Evolutionary conservation across 2,797 vertebrate species (phyloP).

Genomic region (Chanos chanos): DNA sequence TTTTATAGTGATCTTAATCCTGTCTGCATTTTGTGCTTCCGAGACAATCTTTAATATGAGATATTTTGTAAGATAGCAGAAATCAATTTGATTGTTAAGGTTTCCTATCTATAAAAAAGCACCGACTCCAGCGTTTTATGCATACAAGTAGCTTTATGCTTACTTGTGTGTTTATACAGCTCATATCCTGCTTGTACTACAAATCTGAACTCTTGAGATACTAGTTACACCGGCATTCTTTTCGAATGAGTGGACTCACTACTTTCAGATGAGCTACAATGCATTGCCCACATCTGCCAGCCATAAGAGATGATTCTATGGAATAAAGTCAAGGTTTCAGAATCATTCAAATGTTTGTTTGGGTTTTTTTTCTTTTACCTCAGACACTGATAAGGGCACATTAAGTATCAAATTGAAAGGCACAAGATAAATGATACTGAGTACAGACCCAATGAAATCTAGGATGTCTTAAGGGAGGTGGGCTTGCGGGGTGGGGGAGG

Average conservation of each 20-base stretch:
- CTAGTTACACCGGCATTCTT: too few species aligned
- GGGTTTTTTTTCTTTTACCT: constrained; percentile 52
- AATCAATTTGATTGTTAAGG: constrained; percentile 3
- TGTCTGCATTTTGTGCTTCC: constrained; percentile 7
- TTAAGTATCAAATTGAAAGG: constrained; percentile 40
- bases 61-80: constrained; percentile 11
- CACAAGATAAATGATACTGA: constrained; percentile 42
- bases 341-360: constrained; percentile 50
- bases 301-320: constrained; percentile 53
- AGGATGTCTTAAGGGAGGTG: too few species aligned
- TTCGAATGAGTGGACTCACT: constrained; percentile 37
- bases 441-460: too few species aligned
- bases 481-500: too few species aligned
- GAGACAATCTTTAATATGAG: constrained; percentile 11
- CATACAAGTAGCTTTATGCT: too few species aligned
- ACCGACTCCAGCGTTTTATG: too few species aligned
- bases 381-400: constrained; percentile 53
- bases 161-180: too few species aligned
- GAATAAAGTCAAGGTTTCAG: constrained; percentile 48
- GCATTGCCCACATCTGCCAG: constrained; percentile 54
- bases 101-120: constrained; percentile 24
- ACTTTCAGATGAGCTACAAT: constrained; percentile 25
- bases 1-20: constrained; percentile 25
- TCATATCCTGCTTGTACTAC: too few species aligned
- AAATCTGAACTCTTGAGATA: too few species aligned